These are phyloP conservation scores for Abrostola tripartita DNA, from an alignment of 2,888 invertebrate genomes.

Conservation along the genomic window DNA sequence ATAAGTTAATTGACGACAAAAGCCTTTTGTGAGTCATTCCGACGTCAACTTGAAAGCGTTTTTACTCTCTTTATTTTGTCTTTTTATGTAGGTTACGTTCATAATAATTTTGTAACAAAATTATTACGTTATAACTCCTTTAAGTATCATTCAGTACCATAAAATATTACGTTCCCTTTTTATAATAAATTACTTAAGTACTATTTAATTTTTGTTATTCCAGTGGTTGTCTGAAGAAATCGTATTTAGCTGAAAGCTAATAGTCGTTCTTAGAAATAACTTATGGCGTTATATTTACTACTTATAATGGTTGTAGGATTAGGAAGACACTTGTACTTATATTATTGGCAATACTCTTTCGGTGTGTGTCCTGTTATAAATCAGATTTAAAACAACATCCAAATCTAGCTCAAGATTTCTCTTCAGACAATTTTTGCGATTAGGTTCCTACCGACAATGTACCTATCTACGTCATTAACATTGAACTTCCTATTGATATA, in stretches of 20 bases:
- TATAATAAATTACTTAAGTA: background rate
- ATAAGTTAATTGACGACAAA: conserved; percentile 50
- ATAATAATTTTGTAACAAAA: conserved; percentile 29
- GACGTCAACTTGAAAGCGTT: conserved; percentile 34
- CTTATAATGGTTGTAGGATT: too few relatives aligned
- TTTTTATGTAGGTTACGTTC: conserved; percentile 8
- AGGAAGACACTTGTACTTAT: too few relatives aligned
- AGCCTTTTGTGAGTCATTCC: conserved; percentile 38
- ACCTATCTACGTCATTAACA: too few relatives aligned
- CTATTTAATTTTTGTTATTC: background rate
- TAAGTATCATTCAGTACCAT: background rate
- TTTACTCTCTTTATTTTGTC: conserved; percentile 31
- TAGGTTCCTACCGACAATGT: too few relatives aligned
- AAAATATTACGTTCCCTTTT: background rate
- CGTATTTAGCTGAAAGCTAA: background rate
- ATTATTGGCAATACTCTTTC: too few relatives aligned
- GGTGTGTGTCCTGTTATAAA: too few relatives aligned
- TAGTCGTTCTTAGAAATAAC: too few relatives aligned
- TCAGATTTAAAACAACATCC: too few relatives aligned
- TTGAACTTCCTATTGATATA: too few relatives aligned
- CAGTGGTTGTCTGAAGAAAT: background rate
- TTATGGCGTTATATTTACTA: too few relatives aligned
- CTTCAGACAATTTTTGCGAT: too few relatives aligned
- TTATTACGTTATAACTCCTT: conserved; percentile 26
- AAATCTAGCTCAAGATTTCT: too few relatives aligned